Evolutionary conservation across 1,140 invertebrate genomes (phyloP).

Genomic region (Plodia interpunctella): DNA sequence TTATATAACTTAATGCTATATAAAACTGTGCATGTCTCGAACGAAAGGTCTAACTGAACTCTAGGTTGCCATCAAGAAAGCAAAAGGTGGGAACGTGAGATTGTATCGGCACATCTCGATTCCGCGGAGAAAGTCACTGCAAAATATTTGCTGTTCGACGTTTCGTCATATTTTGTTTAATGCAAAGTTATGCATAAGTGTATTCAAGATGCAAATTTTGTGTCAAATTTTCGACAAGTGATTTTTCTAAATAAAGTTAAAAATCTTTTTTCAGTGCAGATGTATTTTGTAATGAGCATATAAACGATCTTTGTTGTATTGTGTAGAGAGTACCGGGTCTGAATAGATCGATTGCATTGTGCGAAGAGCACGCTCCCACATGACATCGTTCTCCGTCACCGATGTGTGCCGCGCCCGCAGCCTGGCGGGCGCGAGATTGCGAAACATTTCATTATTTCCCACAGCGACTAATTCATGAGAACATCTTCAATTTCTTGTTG

Average conservation of each 20-base stretch:
- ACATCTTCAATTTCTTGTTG: background rate
- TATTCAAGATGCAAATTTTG: slow-evolving; percentile 13
- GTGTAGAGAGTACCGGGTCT: slow-evolving; percentile 24
- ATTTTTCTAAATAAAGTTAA: background rate
- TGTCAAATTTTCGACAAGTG: background rate
- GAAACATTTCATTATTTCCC: slow-evolving; percentile 30
- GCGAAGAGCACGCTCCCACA: slow-evolving; percentile 46
- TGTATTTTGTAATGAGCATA: slow-evolving; percentile 24
- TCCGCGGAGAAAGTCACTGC: slow-evolving; percentile 28
- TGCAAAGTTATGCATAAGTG: slow-evolving; percentile 22
- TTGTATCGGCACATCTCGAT: slow-evolving; percentile 27
- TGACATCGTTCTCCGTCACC: slow-evolving; percentile 27
- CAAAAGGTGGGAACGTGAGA: slow-evolving; percentile 17
- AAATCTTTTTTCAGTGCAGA: background rate
- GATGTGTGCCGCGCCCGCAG: slow-evolving; percentile 25
- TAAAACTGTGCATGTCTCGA: slow-evolving; percentile 9
- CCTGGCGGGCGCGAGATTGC: slow-evolving; percentile 28
- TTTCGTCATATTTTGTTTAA: slow-evolving; percentile 20
- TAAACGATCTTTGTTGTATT: slow-evolving; percentile 40
- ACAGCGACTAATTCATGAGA: slow-evolving; percentile 17
- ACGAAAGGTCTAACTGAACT: slow-evolving; percentile 6
- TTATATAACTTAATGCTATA: background rate
- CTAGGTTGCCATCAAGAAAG: slow-evolving; percentile 20
- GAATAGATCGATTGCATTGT: slow-evolving; percentile 49
- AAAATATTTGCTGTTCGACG: slow-evolving; percentile 15